A percentile compares a stretch with the other conserved stretches of the same genome.
Conservation (phyloP, 1,140 invertebrate species). For the Pogonognathellus flavescens region DNA sequence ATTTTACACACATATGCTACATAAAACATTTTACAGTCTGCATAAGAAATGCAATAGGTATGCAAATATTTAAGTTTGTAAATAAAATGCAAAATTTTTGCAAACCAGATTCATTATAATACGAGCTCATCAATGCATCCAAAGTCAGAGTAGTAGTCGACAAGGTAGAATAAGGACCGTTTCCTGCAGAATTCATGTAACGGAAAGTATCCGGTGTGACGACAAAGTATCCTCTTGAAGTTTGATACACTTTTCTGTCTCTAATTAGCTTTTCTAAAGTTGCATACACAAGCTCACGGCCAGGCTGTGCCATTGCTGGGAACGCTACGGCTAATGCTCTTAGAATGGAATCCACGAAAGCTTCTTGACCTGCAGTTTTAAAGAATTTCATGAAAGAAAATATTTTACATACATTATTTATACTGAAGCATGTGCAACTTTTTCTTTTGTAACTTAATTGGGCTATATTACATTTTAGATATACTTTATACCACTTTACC, state of each 20-base stretch:
- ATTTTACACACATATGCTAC: too few species aligned
- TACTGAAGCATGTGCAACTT: background rate
- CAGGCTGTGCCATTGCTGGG: conserved; percentile 87
- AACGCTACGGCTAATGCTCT: conserved; percentile 80
- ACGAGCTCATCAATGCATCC: conserved; percentile 28
- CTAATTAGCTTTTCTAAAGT: conserved; percentile 88
- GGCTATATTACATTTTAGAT: background rate
- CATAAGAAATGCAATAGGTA: too few species aligned
- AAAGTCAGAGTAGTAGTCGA: conserved; percentile 6
- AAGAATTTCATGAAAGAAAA: background rate
- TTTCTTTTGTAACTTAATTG: conserved; percentile 18
- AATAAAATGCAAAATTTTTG: background rate
- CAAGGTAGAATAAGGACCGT: background rate
- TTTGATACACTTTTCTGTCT: conserved; percentile 89
- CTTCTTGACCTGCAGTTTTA: conserved; percentile 74
- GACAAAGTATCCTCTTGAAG: conserved; percentile 87
- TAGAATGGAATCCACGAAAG: conserved; percentile 84
- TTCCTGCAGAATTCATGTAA: conserved; percentile 54
- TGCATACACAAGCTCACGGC: conserved; percentile 87
- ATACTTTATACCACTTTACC: too few species aligned
- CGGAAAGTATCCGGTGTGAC: conserved; percentile 83
- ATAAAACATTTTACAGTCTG: background rate
- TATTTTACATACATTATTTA: background rate
- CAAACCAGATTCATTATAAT: conserved; percentile 49
- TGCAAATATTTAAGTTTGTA: too few species aligned